phyloP scores from a whole-genome alignment of 2,888 invertebrate genomes.

The Tenthredo notha region DNA sequence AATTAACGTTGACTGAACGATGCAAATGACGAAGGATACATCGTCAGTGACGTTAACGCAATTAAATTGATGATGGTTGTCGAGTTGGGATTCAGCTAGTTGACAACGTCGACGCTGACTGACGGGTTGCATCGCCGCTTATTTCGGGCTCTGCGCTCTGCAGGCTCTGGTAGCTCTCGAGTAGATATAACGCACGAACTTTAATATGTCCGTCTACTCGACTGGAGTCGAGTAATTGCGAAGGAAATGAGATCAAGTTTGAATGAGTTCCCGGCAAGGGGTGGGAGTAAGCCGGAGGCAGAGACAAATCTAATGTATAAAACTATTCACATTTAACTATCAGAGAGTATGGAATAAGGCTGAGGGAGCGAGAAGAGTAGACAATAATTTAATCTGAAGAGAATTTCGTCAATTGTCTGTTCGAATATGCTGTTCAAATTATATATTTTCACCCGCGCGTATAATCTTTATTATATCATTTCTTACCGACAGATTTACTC shows the following conservation, averaged over 20 bases:
- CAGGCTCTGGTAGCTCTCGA: slow-evolving; percentile 1
- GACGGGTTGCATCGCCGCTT: slow-evolving; percentile 51
- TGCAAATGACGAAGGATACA: slow-evolving; percentile 26
- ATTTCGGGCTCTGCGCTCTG: slow-evolving; percentile 42
- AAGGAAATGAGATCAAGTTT: slow-evolving; percentile 76
- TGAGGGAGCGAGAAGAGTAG: background rate
- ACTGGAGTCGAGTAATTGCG: slow-evolving; percentile 67
- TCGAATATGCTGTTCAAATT: slow-evolving; percentile 11
- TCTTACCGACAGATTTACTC: background rate
- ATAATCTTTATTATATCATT: background rate
- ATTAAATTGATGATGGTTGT: slow-evolving; percentile 50
- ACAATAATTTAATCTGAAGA: slow-evolving; percentile 28
- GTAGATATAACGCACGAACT: slow-evolving; percentile 13
- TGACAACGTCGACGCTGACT: slow-evolving; percentile 41
- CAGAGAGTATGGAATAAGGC: slow-evolving; percentile 23
- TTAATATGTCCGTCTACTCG: slow-evolving; percentile 54
- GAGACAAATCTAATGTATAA: slow-evolving; percentile 29
- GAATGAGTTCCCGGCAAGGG: slow-evolving; percentile 66
- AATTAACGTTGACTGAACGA: slow-evolving; percentile 14
- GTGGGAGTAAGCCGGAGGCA: slow-evolving; percentile 43
- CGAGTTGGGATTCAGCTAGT: slow-evolving; percentile 34
- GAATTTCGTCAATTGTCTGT: slow-evolving; percentile 20
- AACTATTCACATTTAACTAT: slow-evolving; percentile 19
- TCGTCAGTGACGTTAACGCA: slow-evolving; percentile 40
- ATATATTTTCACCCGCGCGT: slow-evolving; percentile 5